Evolutionary conservation across 1,140 invertebrate species (phyloP), one percentile per base, ranked within the genome.

Genomic region (Bombus superbus): DNA sequence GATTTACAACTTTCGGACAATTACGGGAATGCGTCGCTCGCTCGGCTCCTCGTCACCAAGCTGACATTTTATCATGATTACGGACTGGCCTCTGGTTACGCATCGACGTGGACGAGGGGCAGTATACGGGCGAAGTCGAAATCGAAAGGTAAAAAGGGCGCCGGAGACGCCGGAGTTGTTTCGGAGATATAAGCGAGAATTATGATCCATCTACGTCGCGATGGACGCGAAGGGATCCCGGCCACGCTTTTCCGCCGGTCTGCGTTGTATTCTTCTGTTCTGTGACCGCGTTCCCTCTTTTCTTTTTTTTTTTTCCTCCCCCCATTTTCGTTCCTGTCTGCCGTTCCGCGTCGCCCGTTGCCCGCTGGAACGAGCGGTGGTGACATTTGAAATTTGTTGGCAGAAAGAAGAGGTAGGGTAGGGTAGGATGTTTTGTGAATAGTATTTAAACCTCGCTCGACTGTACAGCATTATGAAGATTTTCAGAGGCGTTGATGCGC

Each of bases 121-220:
- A 5, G 28, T 10, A 92, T 90, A 87, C 88, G 90, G 89, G 81
- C 87, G 87, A 91, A 92, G 89, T 86, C 81, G 88, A 81, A 86
- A 86, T 72, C 88, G 84, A 90, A 90, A 76, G 83, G 80, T 86
- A 87, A 87, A 89, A 81, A 66, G 83, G 85, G 81, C 81, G 82
- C 74, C 78, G 83, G 74, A 88, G 88, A 87, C 88, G 81, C 83
- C 80, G 88, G 79, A 83, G 85, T 90, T 91, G 88, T 91, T 85
- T 85, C 80, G 74, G 73, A 68, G 78, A 64, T 73, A 38, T 68
- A 88, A 88, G 86, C 88, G 91, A 93, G 93, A 94, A 93, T 93
- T 93, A 94, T 93, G 92, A 93, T 93, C 89, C 89, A 85, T 87
- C 69, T 69, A 66, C 86, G 86, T 83, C 87, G 87, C 85, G 91